Evolutionary conservation across 1,140 invertebrate species (phyloP).

Genomic region (Pachyrhynchus sulphureomaculatus): DNA sequence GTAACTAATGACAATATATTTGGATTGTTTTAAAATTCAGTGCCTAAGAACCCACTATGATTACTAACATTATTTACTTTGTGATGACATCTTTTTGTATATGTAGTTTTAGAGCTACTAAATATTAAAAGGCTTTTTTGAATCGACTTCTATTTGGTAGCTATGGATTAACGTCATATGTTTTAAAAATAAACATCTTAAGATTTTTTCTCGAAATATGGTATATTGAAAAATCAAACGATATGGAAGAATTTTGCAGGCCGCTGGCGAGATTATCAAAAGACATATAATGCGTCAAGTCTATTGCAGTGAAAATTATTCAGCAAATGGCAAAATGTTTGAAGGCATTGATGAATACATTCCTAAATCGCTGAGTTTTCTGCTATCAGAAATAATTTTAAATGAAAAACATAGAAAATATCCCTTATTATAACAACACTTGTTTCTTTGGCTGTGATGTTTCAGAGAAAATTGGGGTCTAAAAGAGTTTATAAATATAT

Average conservation of each 20-base stretch:
- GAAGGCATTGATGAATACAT: conserved; percentile 27
- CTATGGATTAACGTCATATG: conserved; percentile 15
- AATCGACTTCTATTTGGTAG: no score
- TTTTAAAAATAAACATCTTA: conserved; percentile 9
- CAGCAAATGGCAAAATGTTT: conserved; percentile 32
- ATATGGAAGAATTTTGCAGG: conserved; percentile 18
- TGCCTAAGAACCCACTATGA: no score
- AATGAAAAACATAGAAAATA: conserved; percentile 22
- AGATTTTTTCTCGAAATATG: conserved; percentile 23
- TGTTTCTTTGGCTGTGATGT: conserved; percentile 21
- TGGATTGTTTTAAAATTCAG: no score
- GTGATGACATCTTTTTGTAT: no score
- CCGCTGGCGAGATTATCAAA: conserved; percentile 23
- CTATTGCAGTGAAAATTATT: conserved; percentile 24
- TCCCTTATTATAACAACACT: conserved; percentile 5
- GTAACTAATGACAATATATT: no score
- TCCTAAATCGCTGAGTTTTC: conserved; percentile 29
- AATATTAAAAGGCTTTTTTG: no score
- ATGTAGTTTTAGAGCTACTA: no score
- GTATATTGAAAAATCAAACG: conserved; percentile 25
- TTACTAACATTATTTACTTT: no score
- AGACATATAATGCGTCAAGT: conserved; percentile 18
- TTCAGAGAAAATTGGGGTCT: conserved; percentile 28
- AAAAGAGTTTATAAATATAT: conserved; percentile 28
- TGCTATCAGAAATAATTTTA: conserved; percentile 31